phyloP scores from a whole-genome alignment of 2,797 vertebrate species.

The Apodemus agrarius region DNA sequence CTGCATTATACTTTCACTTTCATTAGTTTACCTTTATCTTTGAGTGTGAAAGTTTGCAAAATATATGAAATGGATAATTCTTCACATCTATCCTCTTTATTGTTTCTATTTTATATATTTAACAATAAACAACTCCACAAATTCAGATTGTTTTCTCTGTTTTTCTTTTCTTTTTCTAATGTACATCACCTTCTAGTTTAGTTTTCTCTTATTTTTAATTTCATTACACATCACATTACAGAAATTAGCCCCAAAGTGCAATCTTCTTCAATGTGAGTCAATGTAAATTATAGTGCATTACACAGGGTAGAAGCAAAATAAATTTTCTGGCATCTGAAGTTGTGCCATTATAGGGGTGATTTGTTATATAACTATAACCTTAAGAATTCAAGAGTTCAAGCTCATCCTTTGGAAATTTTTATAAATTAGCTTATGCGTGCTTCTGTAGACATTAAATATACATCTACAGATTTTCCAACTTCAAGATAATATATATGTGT shows the following conservation, averaged over 20 bases:
- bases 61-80: not conserved
- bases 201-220: constrained; percentile 25
- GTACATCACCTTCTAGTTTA: not conserved
- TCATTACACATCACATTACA: not conserved
- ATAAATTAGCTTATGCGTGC: too few relatives aligned
- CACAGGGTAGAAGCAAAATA: not conserved
- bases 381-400: not conserved
- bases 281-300: not conserved
- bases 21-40: not conserved
- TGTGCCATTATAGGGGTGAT: not conserved
- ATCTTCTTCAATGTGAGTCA: not conserved
- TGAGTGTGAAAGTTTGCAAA: not conserved
- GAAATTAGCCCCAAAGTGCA: not conserved
- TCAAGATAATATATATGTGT: too few relatives aligned
- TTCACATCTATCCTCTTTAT: not conserved
- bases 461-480: too few relatives aligned
- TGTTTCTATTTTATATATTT: not conserved
- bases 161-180: not conserved
- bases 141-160: not conserved
- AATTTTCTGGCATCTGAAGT: not conserved
- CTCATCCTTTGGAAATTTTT: not conserved
- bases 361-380: not conserved
- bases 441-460: too few relatives aligned
- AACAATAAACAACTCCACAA: not conserved
- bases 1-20: not conserved